Base-by-base conservation (phyloP, 2,888 invertebrate genomes). In the Phrixothrix hirtus region DNA sequence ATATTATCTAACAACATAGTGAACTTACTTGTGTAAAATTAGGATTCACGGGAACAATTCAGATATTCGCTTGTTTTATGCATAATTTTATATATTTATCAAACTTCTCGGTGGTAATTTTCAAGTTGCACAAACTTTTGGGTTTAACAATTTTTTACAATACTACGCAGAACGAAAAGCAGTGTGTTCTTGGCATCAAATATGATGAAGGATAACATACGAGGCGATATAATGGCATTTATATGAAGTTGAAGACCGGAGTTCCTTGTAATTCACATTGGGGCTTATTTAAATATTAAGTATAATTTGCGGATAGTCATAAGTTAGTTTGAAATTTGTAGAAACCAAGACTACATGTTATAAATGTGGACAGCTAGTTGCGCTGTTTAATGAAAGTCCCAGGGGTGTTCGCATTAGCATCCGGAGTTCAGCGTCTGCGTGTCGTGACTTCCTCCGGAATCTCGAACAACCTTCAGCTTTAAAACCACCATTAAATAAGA, bases 371-470 rank as follows among this genome's bases (percentile, higher is more conserved):
- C 69, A 69, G 70, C 68, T 66, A 72, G 68, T 72, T 71, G 71
- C 70, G 68, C 72, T 71, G 71, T 71, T 71, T 72, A 71, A 73
- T 72, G 72, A 72, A 70, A 69, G 68, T 71, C 72, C 69, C 68
- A 54, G 55, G 66, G 67, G 72, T 61, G 61, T 65, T 65, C 66
- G 67, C 67, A 72, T 73, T 73, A 72, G 68, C 71, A 72, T 72
- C 69, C 68, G 64, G 63, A 60, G 60, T 57, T 55, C 53, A 56
- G 57, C 59, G 51, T 59, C 53, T 43, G 61, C 41, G 58, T 54
- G 52, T 30, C 53, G 45, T 63, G 62, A 69, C 66, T 65, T 69
- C 68, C 67, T 61, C 63, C 64, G 63, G 65, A 64, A 59, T 58
- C 58, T 57, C 53, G 58, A 58, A 60, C 65, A 61, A 61, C 60